Percentiles rank a stretch among this genome's conserved stretches.
phyloP scores from a whole-genome alignment of 2,113 vertebrate genomes.

The Solea solea region DNA sequence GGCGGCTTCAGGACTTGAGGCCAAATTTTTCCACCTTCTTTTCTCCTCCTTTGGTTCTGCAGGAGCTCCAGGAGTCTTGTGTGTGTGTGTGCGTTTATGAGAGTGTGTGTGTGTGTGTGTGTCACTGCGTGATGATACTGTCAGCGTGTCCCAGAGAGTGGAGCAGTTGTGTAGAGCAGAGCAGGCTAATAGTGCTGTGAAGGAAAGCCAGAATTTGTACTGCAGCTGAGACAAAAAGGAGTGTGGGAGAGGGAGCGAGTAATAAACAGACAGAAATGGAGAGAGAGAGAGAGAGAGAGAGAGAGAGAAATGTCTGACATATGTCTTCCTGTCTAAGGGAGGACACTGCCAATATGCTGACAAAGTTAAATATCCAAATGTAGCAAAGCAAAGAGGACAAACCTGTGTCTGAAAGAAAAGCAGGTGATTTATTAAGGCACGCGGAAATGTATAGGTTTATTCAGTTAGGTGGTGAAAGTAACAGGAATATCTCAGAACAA shows the following conservation, averaged over 20 bases:
- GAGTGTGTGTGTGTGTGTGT: conserved; percentile 20
- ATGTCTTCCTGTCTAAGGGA: conserved; percentile 38
- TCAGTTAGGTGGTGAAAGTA: not conserved
- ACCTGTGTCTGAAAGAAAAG: not conserved
- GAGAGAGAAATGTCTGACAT: conserved; percentile 39
- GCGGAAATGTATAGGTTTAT: not conserved
- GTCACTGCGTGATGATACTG: conserved; percentile 12
- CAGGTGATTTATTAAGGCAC: not conserved
- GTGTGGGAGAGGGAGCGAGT: conserved; percentile 17
- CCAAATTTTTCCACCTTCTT: conserved; percentile 56
- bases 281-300: conserved; percentile 10
- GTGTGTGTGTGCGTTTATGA: conserved; percentile 16
- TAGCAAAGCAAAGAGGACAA: not conserved
- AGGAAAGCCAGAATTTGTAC: conserved; percentile 47
- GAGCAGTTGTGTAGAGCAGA: conserved; percentile 39
- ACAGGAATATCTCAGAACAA: too few species aligned
- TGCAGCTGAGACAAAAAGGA: conserved; percentile 29
- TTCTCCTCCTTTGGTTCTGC: conserved; percentile 51
- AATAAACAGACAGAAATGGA: not conserved
- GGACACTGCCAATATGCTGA: conserved; percentile 26
- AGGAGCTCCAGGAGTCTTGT: conserved; percentile 47
- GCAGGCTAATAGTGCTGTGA: conserved; percentile 28
- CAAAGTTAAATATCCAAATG: not conserved
- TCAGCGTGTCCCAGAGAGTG: conserved; percentile 4
- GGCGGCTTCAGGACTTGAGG: conserved; percentile 38